Base-by-base conservation (phyloP, 2,113 vertebrate species). In the Antennarius striatus region DNA sequence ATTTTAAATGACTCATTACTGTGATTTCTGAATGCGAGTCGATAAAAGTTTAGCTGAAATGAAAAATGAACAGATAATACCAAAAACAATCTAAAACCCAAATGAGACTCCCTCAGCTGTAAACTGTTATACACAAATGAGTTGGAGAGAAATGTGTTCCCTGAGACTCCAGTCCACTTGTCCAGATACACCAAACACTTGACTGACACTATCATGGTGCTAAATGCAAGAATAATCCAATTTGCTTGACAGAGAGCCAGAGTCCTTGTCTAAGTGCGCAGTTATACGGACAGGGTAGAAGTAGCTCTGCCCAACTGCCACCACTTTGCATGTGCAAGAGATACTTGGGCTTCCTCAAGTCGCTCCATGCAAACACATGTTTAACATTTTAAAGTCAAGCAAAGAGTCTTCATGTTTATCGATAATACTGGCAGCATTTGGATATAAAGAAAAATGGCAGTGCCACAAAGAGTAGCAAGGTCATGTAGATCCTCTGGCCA, bases 311-410 rank as follows among this genome's bases (percentile, higher is more conserved):
- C 71, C 79, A 77, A 89, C 80, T 63, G 83, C 74, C 49, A n/a
- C 80, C 90, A 91, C 90, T 91, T 92, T 80, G 89, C 75, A 82
- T 47, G 57, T 88, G 86, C 85, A 87, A 85, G 83, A 86, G 84
- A 86, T 80, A 81, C 88, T 90, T 80, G 70, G 70, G 54, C 82
- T 61, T 90, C 90, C 86, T 88, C 61, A 80, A 57, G 71, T 80
- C 83, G 78, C 86, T 90, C 40, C 42, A 32, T 56, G 68, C 74
- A 72, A 57, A 71, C 53, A 62, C 14, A 54, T 28, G 62, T 49
- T 4, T 9, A 1, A 40, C 59, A 52, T n/a, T 14, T 47, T 5
- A 42, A 22, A 48, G 30, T 60, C 14, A 54, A 57, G 43, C 4
- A 30, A 30, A 17, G 39, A 4, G 36, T 16, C 11, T 66, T 17